Conservation (phyloP, 2,888 invertebrate species). For the Drosophila seclusa region DNA sequence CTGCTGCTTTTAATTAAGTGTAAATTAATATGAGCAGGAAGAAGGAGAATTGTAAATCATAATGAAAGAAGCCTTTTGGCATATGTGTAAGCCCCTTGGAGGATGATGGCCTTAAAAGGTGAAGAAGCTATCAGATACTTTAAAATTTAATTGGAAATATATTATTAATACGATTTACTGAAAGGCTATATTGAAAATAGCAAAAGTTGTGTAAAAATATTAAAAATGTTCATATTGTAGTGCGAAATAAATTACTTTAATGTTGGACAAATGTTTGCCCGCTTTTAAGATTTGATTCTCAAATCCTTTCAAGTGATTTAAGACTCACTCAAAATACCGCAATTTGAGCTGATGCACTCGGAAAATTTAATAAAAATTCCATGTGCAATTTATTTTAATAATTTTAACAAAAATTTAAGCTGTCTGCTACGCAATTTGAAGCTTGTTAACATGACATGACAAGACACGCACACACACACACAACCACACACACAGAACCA, state of each 20-base stretch:
- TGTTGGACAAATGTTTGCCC: neutral
- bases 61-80: slow-evolving; percentile 27
- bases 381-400: slow-evolving; percentile 39
- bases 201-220: neutral
- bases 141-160: neutral
- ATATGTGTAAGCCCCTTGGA: neutral
- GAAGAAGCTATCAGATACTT: neutral
- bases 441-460: slow-evolving; percentile 72
- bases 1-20: slow-evolving; percentile 61
- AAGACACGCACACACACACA: slow-evolving; percentile 32
- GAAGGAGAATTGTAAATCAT: slow-evolving; percentile 33
- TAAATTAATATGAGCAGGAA: slow-evolving; percentile 53
- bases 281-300: neutral
- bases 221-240: neutral
- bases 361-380: slow-evolving; percentile 32
- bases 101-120: neutral
- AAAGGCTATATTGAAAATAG: neutral
- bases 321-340: slow-evolving; percentile 5
- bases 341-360: slow-evolving; percentile 3
- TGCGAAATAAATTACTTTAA: neutral
- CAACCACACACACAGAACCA: neutral
- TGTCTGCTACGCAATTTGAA: slow-evolving; percentile 41
- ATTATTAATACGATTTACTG: neutral
- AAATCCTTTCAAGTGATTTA: neutral
- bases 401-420: slow-evolving; percentile 42